Evolutionary conservation across 2,888 invertebrate species (phyloP).

Genomic region (Labia minor): DNA sequence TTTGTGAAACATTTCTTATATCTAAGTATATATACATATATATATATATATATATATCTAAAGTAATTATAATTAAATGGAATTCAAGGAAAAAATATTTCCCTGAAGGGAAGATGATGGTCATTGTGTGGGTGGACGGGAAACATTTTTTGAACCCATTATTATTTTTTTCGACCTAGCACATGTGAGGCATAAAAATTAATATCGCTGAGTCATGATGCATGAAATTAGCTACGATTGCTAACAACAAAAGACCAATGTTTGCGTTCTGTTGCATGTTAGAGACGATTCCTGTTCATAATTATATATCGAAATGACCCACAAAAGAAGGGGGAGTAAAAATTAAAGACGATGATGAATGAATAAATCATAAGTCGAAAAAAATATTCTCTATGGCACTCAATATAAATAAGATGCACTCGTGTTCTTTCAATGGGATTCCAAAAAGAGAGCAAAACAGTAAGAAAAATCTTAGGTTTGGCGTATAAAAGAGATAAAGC

Average conservation of each 20-base stretch:
- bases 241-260: neutral
- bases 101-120: too few relatives aligned
- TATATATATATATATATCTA: too few relatives aligned
- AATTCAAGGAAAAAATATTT: too few relatives aligned
- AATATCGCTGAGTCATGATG: neutral
- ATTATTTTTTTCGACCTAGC: too few relatives aligned
- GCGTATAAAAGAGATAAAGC: conserved; percentile 13
- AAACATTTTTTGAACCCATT: too few relatives aligned
- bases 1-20: too few relatives aligned
- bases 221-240: conserved; percentile 7
- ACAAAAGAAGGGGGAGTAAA: neutral
- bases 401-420: neutral
- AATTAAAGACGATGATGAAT: conserved; percentile 8
- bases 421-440: neutral
- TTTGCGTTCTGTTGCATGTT: neutral
- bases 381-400: neutral
- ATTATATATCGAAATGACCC: neutral
- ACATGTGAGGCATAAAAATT: too few relatives aligned
- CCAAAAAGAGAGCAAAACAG: neutral
- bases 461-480: conserved; percentile 3
- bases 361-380: neutral
- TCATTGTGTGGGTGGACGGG: too few relatives aligned
- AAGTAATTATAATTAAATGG: too few relatives aligned
- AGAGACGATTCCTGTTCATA: neutral
- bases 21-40: too few relatives aligned